These are phyloP conservation scores for Phyllostomus hastatus DNA, from an alignment of 2,113 vertebrate genomes.

Conservation along the genomic window DNA sequence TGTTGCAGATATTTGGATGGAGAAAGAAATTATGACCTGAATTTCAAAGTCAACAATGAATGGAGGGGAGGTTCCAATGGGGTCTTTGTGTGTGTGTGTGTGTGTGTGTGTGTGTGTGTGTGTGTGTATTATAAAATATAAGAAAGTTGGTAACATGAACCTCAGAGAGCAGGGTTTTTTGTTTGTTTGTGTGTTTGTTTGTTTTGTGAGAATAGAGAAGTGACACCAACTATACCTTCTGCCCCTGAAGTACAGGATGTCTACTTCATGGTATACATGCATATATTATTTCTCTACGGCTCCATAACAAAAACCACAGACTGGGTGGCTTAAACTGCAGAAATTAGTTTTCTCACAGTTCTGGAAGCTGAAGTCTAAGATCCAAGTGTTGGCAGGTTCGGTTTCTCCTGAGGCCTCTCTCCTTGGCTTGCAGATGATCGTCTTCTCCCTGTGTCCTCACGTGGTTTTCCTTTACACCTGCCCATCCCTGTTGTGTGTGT, in stretches of 20 bases:
- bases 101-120: not conserved
- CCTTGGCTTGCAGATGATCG: not conserved
- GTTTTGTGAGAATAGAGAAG: not conserved
- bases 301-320: not conserved
- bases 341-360: not conserved
- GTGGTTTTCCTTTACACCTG: not conserved
- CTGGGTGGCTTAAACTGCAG: not conserved
- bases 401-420: not conserved
- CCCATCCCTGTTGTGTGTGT: not conserved
- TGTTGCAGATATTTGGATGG: not conserved
- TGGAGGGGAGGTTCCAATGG: rapidly evolving
- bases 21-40: not conserved
- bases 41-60: not conserved
- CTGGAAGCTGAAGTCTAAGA: not conserved
- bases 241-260: not conserved
- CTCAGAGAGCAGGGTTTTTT: not conserved
- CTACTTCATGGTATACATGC: not conserved
- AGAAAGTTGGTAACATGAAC: not conserved
- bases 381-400: not conserved
- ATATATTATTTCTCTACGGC: not conserved
- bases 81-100: not conserved
- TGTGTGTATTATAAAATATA: not conserved
- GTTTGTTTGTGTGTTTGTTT: not conserved
- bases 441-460: not conserved
- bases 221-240: not conserved